Base-by-base conservation (phyloP, 2,888 invertebrate genomes). In the Parelbella ahira region DNA sequence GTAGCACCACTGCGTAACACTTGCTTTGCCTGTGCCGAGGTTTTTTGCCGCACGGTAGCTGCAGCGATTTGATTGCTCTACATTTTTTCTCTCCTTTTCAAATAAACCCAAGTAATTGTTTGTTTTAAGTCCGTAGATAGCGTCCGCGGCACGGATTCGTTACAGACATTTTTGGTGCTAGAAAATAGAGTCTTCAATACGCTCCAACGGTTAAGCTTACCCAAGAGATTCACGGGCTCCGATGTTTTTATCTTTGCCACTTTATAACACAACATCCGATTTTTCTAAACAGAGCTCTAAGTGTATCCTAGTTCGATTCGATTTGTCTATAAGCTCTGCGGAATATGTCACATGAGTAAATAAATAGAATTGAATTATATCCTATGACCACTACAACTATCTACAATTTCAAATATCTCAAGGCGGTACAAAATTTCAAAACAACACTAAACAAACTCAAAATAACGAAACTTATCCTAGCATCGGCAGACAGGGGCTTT, bases 61-160 rank as follows among this genome's bases (percentile, higher is more conserved):
- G 78, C 79, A 80, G 66, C 79, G 74, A 81, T 83, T 82, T 80
- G 79, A 83, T 81, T 84, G 83, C 82, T 75, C 66, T 55, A 41
- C 60, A 63, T 79, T 86, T 84, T 20, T 86, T 84, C 74, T 72
- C 68, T 71, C 64, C 72, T 79, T 78, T 77, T 75, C 78, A 81
- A 86, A 84, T 78, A 84, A 83, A 83, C 75, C 76, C 59, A 74
- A 81, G 82, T 84, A 86, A 87, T 86, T 86, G 86, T 87, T 87
- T 87, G 87, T 86, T 87, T 83, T 86, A 86, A 78, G 71, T 66
- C 71, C 68, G 71, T 74, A 77, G 80, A 79, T 83, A 79, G 79
- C 74, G 72, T 79, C 73, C 75, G 74, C 74, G 63, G 69, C 21
- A 68, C 72, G 68, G 71, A 80, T 84, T 83, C 74, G 81, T 78